Conservation (phyloP, 2,113 vertebrate species). For the Lota lota region DNA sequence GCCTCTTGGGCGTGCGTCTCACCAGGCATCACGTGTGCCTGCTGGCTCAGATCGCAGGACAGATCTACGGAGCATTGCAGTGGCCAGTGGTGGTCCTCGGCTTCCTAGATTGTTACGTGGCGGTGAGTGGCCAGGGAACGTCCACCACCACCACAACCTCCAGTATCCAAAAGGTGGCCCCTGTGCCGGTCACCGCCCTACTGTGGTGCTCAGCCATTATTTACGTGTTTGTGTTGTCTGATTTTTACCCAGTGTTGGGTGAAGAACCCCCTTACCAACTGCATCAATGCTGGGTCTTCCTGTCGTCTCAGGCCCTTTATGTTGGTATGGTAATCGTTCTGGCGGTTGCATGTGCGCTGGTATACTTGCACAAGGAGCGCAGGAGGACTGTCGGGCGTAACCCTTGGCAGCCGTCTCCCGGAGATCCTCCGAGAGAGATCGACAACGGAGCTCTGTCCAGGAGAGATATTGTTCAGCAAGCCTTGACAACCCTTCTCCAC, state of each 20-base stretch:
- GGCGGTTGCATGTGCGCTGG: conserved; percentile 37
- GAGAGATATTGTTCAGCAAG: conserved; percentile 58
- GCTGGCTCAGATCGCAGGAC: conserved; percentile 75
- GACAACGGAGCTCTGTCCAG: conserved; percentile 9
- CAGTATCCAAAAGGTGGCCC: not conserved
- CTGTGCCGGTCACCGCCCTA: conserved; percentile 28
- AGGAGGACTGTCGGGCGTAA: too few species aligned
- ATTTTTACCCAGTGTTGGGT: conserved; percentile 42
- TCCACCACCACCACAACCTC: not conserved
- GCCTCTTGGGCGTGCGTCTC: conserved; percentile 67
- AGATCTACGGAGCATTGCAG: conserved; percentile 67
- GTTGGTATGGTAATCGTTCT: conserved; percentile 63
- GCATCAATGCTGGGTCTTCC: conserved; percentile 63
- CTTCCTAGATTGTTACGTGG: conserved; percentile 72
- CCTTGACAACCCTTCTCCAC: conserved; percentile 71
- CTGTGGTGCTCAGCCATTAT: conserved; percentile 67
- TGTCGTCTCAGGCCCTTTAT: conserved; percentile 67
- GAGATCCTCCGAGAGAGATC: not conserved
- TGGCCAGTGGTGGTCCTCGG: conserved; percentile 70
- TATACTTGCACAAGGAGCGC: conserved; percentile 43
- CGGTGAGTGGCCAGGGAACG: conserved; percentile 31
- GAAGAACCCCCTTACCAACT: conserved; percentile 20
- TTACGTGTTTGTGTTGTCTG: conserved; percentile 61
- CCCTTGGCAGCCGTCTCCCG: not conserved
- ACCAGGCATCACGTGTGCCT: conserved; percentile 81